phyloP scores from a whole-genome alignment of 2,113 vertebrate species.

The Gobiocypris rarus region DNA sequence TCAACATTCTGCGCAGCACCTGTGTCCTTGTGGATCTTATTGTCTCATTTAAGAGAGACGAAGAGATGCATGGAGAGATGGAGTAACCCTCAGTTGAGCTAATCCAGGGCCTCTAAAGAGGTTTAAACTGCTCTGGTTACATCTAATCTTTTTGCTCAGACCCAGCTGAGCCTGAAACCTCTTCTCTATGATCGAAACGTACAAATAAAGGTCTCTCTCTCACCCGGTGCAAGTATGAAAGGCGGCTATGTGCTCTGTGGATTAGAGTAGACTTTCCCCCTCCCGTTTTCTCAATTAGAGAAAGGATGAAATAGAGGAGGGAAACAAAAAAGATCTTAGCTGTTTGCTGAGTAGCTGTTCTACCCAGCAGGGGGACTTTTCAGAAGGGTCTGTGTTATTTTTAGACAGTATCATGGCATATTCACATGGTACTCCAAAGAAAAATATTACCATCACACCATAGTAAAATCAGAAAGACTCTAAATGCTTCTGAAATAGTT shows the following conservation, averaged over 20 bases:
- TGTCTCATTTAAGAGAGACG: constrained; percentile 79
- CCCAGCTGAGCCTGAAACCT: constrained; percentile 83
- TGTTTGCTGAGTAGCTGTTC: constrained; percentile 61
- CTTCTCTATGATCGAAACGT: constrained; percentile 78
- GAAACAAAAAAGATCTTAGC: constrained; percentile 64
- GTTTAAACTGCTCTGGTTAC: constrained; percentile 97
- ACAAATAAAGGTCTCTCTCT: constrained; percentile 84
- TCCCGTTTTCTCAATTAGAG: constrained; percentile 74
- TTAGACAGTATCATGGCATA: neutral
- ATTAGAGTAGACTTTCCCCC: constrained; percentile 74
- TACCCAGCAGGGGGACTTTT: constrained; percentile 42
- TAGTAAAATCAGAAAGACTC: neutral
- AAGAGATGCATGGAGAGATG: constrained; percentile 72
- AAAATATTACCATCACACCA: neutral
- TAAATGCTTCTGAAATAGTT: neutral
- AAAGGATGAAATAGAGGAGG: constrained; percentile 60
- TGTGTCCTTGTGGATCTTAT: constrained; percentile 80
- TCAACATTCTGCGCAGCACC: constrained; percentile 75
- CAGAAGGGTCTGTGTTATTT: constrained; percentile 5
- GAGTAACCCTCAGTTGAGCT: constrained; percentile 75
- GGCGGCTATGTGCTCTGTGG: constrained; percentile 83
- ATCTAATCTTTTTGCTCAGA: constrained; percentile 94
- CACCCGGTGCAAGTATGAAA: constrained; percentile 79
- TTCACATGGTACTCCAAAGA: neutral
- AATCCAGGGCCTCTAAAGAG: constrained; percentile 89